Base-by-base conservation (phyloP, 2,113 vertebrate species). In the Archocentrus centrarchus region DNA sequence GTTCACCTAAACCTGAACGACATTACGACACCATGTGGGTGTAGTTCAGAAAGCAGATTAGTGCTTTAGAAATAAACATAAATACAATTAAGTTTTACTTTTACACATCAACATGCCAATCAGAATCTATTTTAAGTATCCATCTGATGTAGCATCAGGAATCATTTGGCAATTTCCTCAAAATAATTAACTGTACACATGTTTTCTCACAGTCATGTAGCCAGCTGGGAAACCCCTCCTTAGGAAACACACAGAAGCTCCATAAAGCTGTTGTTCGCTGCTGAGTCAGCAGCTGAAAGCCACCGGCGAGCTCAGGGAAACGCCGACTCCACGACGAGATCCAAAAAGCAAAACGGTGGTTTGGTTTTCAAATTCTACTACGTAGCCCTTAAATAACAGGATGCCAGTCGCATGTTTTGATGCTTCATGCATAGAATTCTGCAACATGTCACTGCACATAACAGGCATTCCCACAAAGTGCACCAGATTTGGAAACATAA, bases 391-490 rank as follows among this genome's bases (percentile, higher is more conserved):
- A 53, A 88, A 88, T 57, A 88, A 89, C 79, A 80, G 87, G 82
- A 91, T 61, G 88, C 82, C 76, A 82, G 85, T 88, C 89, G 86
- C 39, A n/a, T 77, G 87, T 89, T 82, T 87, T 76, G 91, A 93
- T 91, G 89, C 87, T 90, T 85, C 92, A 93, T 94, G 94, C 93
- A 93, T 93, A 91, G 91, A 93, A 87, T 86, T 91, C 86, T 88
- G 89, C 82, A 88, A 91, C 84, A 84, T 85, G 82, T 90, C 89
- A 93, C 92, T 70, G 89, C 84, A 92, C 90, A 91, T 76, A 86
- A 94, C 90, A 83, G 88, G 93, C 92, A 93, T 94, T 93, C 92
- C 93, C 93, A 93, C 91, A 92, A 93, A 93, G 91, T 94, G 93
- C 94, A 94, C 88, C 82, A 83, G 3, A 30, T 88, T 87, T 83